Percentiles rank a stretch among this genome's conserved stretches.
These are phyloP conservation scores for Meganola albula DNA, from an alignment of 2,888 invertebrate species.

Conservation along the genomic window DNA sequence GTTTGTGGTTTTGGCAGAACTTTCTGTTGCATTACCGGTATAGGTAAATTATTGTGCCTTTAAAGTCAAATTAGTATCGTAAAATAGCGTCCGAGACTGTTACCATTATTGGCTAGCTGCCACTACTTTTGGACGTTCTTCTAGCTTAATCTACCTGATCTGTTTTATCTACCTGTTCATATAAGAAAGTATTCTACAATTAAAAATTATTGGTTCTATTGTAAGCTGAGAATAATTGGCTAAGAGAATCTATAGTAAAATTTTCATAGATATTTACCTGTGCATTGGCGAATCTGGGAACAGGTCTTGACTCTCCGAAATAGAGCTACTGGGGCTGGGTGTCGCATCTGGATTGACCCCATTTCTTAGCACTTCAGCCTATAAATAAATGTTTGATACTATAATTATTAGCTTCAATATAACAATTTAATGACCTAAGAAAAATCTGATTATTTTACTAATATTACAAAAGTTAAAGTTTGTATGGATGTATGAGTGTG, in stretches of 20 bases:
- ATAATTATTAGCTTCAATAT: too few relatives aligned
- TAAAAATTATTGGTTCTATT: slow-evolving; percentile 27
- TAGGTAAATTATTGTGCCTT: slow-evolving; percentile 58
- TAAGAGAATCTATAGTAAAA: slow-evolving; percentile 16
- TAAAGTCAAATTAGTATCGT: slow-evolving; percentile 65
- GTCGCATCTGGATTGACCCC: slow-evolving; percentile 84
- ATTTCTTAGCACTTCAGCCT: slow-evolving; percentile 76
- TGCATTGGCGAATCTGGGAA: slow-evolving; percentile 94
- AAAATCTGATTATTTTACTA: too few relatives aligned
- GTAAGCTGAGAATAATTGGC: slow-evolving; percentile 28
- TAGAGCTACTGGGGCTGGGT: slow-evolving; percentile 92
- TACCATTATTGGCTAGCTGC: slow-evolving; percentile 60
- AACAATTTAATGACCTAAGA: too few relatives aligned
- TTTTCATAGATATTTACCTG: slow-evolving; percentile 76
- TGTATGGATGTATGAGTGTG: too few relatives aligned
- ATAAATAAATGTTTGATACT: too few relatives aligned
- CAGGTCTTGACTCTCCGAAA: slow-evolving; percentile 92
- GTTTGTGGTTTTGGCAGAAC: slow-evolving; percentile 52
- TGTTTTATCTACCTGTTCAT: slow-evolving; percentile 42
- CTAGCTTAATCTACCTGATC: slow-evolving; percentile 44
- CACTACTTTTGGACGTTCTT: slow-evolving; percentile 47
- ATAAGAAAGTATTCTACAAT: slow-evolving; percentile 31
- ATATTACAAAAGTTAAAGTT: too few relatives aligned
- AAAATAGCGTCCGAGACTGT: slow-evolving; percentile 47
- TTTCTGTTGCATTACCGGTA: slow-evolving; percentile 46